Conservation (phyloP, 2,888 invertebrate species). For the Tenthredo mesomela region DNA sequence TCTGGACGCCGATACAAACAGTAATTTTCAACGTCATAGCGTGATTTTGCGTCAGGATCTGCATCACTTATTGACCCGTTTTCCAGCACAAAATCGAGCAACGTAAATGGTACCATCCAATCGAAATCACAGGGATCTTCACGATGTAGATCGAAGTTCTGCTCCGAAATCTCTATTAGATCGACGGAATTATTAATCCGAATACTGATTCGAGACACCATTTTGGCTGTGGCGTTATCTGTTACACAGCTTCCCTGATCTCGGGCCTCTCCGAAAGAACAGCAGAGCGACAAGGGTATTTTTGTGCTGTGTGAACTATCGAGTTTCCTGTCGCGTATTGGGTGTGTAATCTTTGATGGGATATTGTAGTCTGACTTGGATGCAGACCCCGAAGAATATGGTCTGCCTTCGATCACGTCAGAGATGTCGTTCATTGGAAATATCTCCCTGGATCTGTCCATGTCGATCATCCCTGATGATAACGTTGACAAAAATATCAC, state of each 20-base stretch:
- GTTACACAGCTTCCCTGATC: not conserved
- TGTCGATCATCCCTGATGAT: too few species aligned
- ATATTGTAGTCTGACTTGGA: not conserved
- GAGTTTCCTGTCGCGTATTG: too few species aligned
- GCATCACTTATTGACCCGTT: not conserved
- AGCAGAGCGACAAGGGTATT: not conserved
- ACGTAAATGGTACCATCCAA: constrained; percentile 14
- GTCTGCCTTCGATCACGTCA: not conserved
- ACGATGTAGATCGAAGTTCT: not conserved
- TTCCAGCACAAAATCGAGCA: not conserved
- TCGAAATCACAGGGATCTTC: not conserved
- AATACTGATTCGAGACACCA: not conserved
- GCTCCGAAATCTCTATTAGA: too few species aligned
- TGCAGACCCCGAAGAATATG: not conserved
- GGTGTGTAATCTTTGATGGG: not conserved
- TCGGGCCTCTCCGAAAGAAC: not conserved
- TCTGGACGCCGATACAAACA: not conserved
- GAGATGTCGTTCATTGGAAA: not conserved
- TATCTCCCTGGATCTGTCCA: not conserved
- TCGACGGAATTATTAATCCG: not conserved
- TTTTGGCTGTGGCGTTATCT: not conserved
- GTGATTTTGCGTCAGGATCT: not conserved
- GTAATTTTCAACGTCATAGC: not conserved
- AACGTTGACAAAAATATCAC: not conserved
- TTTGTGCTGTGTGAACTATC: not conserved